phyloP scores from a whole-genome alignment of 2,797 vertebrate genomes.

The Bucorvus abyssinicus region DNA sequence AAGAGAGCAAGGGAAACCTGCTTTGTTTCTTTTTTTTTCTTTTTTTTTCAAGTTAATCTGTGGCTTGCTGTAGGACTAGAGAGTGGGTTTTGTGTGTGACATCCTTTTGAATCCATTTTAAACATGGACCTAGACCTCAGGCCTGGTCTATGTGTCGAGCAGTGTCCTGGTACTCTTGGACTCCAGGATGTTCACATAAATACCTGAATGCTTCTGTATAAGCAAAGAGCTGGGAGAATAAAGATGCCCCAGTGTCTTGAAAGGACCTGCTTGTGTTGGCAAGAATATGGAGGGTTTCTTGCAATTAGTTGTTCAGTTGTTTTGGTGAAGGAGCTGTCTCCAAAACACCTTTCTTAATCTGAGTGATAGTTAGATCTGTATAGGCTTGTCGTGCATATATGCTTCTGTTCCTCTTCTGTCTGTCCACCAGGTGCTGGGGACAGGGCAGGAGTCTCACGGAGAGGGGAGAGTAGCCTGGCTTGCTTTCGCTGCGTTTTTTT shows the following conservation, averaged over 20 bases:
- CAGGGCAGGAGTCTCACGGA: background rate
- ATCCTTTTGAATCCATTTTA: background rate
- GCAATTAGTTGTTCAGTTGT: background rate
- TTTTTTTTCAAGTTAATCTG: background rate
- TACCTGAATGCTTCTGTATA: background rate
- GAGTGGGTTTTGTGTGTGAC: background rate
- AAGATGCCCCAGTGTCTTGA: background rate
- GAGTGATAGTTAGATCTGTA: background rate
- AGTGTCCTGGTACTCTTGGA: background rate
- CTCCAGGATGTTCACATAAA: background rate
- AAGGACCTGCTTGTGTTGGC: background rate
- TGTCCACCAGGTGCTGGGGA: background rate
- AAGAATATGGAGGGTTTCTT: background rate
- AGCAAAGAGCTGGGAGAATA: background rate
- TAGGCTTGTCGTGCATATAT: background rate
- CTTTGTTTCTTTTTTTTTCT: too few species aligned
- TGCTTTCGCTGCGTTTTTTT: background rate
- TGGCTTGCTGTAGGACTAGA: background rate
- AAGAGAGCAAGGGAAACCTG: background rate
- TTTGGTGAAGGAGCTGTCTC: slow-evolving; percentile 1
- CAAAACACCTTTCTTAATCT: background rate
- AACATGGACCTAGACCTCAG: background rate
- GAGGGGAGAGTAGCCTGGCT: background rate
- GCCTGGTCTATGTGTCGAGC: rapidly evolving
- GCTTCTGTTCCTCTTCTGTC: background rate